Base-by-base conservation (phyloP, 2,888 invertebrate species). In the Gandaritis pyraliata region DNA sequence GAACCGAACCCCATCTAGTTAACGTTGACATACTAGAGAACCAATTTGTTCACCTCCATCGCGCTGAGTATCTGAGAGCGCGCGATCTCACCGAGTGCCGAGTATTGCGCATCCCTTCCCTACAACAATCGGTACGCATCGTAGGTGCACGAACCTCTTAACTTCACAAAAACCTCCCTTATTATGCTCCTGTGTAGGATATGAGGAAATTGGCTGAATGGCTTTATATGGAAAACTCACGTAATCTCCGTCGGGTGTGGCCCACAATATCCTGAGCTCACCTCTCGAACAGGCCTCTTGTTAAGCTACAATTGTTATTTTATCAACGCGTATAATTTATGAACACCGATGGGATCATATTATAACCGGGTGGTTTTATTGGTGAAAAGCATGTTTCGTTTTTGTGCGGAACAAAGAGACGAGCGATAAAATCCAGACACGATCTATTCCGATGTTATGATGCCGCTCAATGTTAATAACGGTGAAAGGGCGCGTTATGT, bases 131-230 rank as follows among this genome's bases (percentile, higher is more conserved):
- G 81, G 82, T 84, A 82, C 84, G 85, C 83, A 89, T 87, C 88
- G 87, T 85, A 85, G 86, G 83, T 86, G 85, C 82, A 84, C 83
- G 81, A 86, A 87, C 88, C 88, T 86, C 88, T 88, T 89, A 87
- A 81, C 83, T 83, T 85, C 82, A 88, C 86, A 90, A 89, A 88
- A 88, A 88, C 86, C 82, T 86, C 84, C 86, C 85, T 89, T 90
- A 90, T 92, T 90, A 88, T 89, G 85, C 87, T 86, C 81, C 83
- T 85, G 82, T 88, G 86, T 87, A 85, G 88, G 87, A 87, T 91
- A 89, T 88, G 86, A 88, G 88, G 89, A 89, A 90, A 92, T 91
- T 90, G 91, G 89, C 85, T 88, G 87, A 89, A 90, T 90, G 85
- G 90, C 87, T 87, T 88, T 87, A 86, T 90, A 90, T 88, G 87